Evolutionary conservation across 1,140 invertebrate genomes (phyloP).

Genomic region (Centruroides sculpturatus): DNA sequence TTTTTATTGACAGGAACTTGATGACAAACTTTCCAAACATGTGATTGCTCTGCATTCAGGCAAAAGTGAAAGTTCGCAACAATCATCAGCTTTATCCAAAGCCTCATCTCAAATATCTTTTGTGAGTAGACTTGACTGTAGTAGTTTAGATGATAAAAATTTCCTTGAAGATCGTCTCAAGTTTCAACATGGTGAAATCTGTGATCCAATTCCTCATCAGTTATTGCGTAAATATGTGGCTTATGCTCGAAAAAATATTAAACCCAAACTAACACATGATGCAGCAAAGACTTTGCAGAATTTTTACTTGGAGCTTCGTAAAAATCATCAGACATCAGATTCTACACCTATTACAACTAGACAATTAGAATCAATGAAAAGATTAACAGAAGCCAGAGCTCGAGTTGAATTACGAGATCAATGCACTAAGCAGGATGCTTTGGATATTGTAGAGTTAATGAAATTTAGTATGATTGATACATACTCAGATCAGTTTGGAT

Average conservation of each 20-base stretch:
- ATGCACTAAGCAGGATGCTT: slow-evolving; percentile 61
- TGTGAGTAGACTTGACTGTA: too few species aligned
- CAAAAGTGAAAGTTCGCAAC: not conserved
- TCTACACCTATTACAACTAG: slow-evolving; percentile 60
- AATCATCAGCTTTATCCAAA: too few species aligned
- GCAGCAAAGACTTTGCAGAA: slow-evolving; percentile 54
- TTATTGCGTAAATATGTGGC: slow-evolving; percentile 78
- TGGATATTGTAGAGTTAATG: slow-evolving; percentile 72
- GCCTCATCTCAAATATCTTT: too few species aligned
- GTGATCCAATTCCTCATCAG: slow-evolving; percentile 55
- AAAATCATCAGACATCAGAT: slow-evolving; percentile 43
- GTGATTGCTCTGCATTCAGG: slow-evolving; percentile 53
- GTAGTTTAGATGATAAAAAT: not conserved
- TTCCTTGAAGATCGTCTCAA: slow-evolving; percentile 44
- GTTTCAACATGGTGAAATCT: slow-evolving; percentile 38
- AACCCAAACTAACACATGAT: slow-evolving; percentile 53
- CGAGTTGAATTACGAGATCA: slow-evolving; percentile 64
- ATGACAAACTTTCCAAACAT: slow-evolving; percentile 62
- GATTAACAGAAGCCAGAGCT: slow-evolving; percentile 75
- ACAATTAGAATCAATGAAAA: slow-evolving; percentile 73
- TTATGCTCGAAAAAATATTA: slow-evolving; percentile 77
- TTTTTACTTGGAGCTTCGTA: slow-evolving; percentile 68
- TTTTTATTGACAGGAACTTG: slow-evolving; percentile 40
- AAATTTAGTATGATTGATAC: slow-evolving; percentile 63
- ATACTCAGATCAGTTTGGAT: slow-evolving; percentile 50